Percentiles rank a stretch among this genome's conserved stretches.
phyloP scores from a whole-genome alignment of 2,888 invertebrate species.

The Abrostola triplasia region DNA sequence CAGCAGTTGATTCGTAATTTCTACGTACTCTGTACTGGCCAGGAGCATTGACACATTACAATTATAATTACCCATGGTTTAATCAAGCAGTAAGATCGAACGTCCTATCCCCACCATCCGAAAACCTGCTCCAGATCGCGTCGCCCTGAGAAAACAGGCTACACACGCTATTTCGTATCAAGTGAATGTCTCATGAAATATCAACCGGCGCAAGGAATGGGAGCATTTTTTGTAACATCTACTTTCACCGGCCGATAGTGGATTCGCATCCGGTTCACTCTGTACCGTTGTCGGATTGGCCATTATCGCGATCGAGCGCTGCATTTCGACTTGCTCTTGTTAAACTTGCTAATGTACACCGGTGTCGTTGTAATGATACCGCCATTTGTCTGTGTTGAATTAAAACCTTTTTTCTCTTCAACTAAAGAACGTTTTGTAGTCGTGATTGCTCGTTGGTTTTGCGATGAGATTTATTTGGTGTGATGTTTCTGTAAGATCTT shows the following conservation, averaged over 20 bases:
- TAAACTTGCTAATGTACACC: constrained; percentile 37
- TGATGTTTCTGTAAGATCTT: neutral
- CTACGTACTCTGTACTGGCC: too few species aligned
- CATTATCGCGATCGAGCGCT: constrained; percentile 72
- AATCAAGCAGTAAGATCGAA: neutral
- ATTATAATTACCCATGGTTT: too few species aligned
- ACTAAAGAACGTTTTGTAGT: neutral
- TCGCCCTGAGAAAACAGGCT: constrained; percentile 55
- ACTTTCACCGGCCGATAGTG: constrained; percentile 86
- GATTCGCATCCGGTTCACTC: constrained; percentile 83
- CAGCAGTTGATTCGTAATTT: too few species aligned
- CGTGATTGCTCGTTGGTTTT: neutral
- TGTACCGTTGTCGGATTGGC: constrained; percentile 79
- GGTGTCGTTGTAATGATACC: constrained; percentile 33
- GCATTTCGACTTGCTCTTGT: constrained; percentile 62
- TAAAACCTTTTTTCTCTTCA: constrained; percentile 10
- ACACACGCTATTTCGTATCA: constrained; percentile 59
- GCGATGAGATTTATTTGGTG: neutral
- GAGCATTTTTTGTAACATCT: constrained; percentile 88
- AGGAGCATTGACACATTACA: too few species aligned
- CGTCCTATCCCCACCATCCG: constrained; percentile 18
- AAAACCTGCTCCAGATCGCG: constrained; percentile 48
- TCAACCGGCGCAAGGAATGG: constrained; percentile 84
- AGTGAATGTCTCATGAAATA: constrained; percentile 87
- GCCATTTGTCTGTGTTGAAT: constrained; percentile 14